Evolutionary conservation across 2,113 vertebrate genomes (phyloP), one percentile per base, ranked within the genome.

Genomic region (Callionymus lyra): DNA sequence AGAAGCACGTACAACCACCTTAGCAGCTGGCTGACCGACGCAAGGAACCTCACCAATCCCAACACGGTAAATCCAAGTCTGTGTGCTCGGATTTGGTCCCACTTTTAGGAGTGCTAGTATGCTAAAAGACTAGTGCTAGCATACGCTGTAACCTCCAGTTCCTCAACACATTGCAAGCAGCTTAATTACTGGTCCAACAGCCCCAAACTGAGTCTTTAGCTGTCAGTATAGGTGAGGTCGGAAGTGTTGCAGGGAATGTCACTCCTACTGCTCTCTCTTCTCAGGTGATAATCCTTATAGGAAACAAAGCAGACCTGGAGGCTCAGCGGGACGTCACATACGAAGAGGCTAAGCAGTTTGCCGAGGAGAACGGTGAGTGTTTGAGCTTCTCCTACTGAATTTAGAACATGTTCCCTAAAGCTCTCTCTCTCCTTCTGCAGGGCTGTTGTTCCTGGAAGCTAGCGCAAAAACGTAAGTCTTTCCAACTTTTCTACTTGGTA

Each of bases 1-100:
- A 91, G 95, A 91, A 98, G 93, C 87, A 99, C 94, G 0, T 98
- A 98, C 81, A 99, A 99, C 79, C 95, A 98, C 65, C 88, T 98
- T 80, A 98, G 94, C 88, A 99, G 95, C 85, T 98, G 94, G 95
- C 82, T 99, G 85, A 99, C 95, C 60, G 95, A 99, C 39, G 94
- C 94, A 62, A 88, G 95, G 79, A 98, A 98, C 77, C 93, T 99
- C 82, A 98, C 94, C 84, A 97, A 97, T 80, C 95, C 95, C 70
- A 99, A 99, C 76, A 99, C 95, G 75, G 95, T 98, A 82, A 91
- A 91, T 87, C 31, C 33, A 44, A 15, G 37, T 1, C 14, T 11
- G 1, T 6, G 9, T 37, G 15, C 10, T 6, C 42, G 12, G 12
- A 2, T 19, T 16, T 35, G 17, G 1, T 15, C 10, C 11, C 21